These are phyloP conservation scores for Sphaerophoria rueppellii DNA, from an alignment of 2,888 invertebrate genomes.

Conservation along the genomic window DNA sequence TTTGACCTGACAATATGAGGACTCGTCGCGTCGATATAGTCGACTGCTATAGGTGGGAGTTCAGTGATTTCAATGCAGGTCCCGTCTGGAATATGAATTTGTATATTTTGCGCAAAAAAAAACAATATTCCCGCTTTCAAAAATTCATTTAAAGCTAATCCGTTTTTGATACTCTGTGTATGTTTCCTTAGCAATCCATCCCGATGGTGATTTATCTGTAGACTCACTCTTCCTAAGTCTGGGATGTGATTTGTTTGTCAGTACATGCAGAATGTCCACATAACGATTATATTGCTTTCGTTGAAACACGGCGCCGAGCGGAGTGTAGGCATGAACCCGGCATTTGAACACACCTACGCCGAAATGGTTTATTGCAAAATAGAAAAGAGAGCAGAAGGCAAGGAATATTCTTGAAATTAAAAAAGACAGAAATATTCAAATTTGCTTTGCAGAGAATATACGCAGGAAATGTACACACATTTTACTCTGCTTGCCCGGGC, in stretches of 20 bases:
- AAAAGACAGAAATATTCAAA: conserved; percentile 63
- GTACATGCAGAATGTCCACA: conserved; percentile 48
- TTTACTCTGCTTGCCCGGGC: background rate
- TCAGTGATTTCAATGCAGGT: conserved; percentile 56
- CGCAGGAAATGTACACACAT: conserved; percentile 7
- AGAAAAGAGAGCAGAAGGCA: conserved; percentile 23
- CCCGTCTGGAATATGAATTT: conserved; percentile 43
- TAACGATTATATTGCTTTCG: conserved; percentile 2
- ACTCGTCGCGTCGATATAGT: background rate
- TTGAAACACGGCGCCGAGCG: background rate
- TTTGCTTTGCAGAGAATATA: conserved; percentile 57
- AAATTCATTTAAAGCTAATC: conserved; percentile 67
- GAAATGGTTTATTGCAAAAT: conserved; percentile 61
- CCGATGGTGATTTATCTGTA: conserved; percentile 44
- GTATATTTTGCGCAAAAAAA: conserved; percentile 15
- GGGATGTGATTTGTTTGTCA: conserved; percentile 14
- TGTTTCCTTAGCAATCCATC: conserved; percentile 53
- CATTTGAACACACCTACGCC: conserved; percentile 38
- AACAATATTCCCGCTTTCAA: conserved; percentile 52
- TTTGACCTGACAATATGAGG: conserved; percentile 45
- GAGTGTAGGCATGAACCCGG: background rate
- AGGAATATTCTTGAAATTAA: conserved; percentile 57
- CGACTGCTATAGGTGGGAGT: background rate
- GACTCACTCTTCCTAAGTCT: background rate
- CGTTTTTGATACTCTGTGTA: conserved; percentile 64